Evolutionary conservation across 2,797 vertebrate species (phyloP), one percentile per base, ranked within the genome.

Genomic region (Acipenser transmontanus): DNA sequence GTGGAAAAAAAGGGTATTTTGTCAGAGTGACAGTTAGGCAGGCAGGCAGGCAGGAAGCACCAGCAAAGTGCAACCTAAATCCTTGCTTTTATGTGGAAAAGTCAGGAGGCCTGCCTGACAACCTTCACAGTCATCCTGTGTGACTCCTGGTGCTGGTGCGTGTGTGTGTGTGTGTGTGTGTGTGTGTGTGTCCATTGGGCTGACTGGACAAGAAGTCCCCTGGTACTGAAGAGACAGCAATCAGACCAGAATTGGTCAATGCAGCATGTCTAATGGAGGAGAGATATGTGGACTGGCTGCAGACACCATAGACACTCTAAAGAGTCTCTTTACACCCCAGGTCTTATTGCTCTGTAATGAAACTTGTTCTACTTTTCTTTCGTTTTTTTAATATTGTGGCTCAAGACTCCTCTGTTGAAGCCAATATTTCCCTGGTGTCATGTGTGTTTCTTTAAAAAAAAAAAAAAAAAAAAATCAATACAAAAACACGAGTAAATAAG

Each of bases 331-430:
- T 89, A 88, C 87, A 89, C 89, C 88, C 86, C 17, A 80, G 85
- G 88, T 90, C 88, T 89, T 91, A 91, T 89, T 91, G 88, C 87
- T 81, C 84, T 81, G 88, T 90, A 91, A 91, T 90, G 88, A 90
- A 91, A 89, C 89, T 84, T 88, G 84, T 81, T 34, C 3, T 34
- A 34, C 34, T 34, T 34, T 34, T 34, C 34, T 34, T 34, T 34
- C 82, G 34, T 59, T 87, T 89, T 87, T 88, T 86, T 87, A 87
- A 87, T 89, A 90, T 90, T 88, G 86, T 88, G 81, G 86, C 87
- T 91, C 34, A 34, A 34, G 34, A 34, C 34, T 34, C 34, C 2
- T 34, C 34, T 34, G 34, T 34, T 34, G 85, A 82, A 87, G 85
- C 34, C 34, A 69, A 81, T 85, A 86, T 89, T 89, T 90, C 88